Evolutionary conservation across 2,797 vertebrate genomes (phyloP).

Genomic region (Neosalanx taihuensis): DNA sequence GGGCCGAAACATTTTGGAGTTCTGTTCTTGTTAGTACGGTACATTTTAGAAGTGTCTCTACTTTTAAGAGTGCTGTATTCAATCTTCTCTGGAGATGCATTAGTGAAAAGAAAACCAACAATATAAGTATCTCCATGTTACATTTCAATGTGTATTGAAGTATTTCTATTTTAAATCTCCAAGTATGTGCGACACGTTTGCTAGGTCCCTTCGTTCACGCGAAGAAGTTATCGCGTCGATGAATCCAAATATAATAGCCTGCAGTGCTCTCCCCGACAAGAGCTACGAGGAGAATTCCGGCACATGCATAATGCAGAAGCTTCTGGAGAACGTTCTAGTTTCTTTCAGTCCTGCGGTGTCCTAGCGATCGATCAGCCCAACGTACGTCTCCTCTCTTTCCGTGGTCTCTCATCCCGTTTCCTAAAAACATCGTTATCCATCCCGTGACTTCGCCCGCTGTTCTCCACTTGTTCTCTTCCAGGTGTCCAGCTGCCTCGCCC

Average conservation of each 20-base stretch:
- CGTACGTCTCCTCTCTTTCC: neutral
- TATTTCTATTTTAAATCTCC: neutral
- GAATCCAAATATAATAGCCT: conserved; percentile 1
- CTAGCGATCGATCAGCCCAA: neutral
- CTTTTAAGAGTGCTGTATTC: neutral
- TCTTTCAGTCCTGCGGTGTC: neutral
- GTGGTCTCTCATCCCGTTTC: neutral
- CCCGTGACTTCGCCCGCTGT: neutral
- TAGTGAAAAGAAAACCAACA: neutral
- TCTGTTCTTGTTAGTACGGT: neutral
- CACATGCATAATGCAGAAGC: conserved; percentile 4
- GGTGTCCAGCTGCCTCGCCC: neutral
- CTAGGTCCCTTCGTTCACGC: neutral
- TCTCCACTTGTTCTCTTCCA: neutral
- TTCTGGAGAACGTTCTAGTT: neutral
- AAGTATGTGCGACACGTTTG: neutral
- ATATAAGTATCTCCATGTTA: conserved; percentile 2
- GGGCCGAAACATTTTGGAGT: neutral
- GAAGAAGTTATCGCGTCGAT: neutral
- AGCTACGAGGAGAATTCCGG: conserved; percentile 1
- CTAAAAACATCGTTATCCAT: conserved; percentile 10
- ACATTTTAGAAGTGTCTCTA: neutral
- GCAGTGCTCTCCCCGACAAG: neutral
- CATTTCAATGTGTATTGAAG: neutral
- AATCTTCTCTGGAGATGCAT: neutral